Percentiles rank a stretch among this genome's conserved stretches.
Evolutionary conservation across 2,113 vertebrate genomes (phyloP).

Genomic region (Benthochromis sp.): DNA sequence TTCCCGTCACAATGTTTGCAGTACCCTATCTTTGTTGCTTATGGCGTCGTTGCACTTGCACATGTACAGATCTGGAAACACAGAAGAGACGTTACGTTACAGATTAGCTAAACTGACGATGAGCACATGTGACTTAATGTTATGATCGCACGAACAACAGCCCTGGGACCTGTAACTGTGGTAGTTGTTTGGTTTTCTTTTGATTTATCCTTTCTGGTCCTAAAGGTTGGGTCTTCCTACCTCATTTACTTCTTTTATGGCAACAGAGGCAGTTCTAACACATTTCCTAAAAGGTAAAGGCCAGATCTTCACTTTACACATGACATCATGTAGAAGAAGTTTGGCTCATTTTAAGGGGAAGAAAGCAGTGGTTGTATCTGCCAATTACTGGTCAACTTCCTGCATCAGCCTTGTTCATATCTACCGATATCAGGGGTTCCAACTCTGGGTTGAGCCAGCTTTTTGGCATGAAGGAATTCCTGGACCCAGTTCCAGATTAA

Average conservation of each 20-base stretch:
- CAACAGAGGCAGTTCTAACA: background rate
- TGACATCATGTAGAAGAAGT: background rate
- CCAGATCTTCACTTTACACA: background rate
- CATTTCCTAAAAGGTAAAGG: background rate
- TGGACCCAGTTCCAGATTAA: background rate
- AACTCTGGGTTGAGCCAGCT: background rate
- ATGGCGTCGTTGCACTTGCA: background rate
- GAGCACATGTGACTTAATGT: background rate
- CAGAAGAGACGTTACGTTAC: background rate
- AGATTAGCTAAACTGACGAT: background rate
- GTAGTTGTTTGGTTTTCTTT: background rate
- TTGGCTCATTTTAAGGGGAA: background rate
- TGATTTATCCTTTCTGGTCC: background rate
- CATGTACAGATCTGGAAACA: background rate
- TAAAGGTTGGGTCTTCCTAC: background rate
- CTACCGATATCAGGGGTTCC: background rate
- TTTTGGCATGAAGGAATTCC: background rate
- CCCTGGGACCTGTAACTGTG: background rate
- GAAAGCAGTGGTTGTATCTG: background rate
- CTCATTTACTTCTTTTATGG: background rate
- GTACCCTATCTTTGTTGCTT: background rate
- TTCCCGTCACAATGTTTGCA: background rate
- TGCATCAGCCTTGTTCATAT: background rate
- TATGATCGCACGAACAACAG: background rate
- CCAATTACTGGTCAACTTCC: background rate